Percentiles rank a stretch among this genome's conserved stretches.
phyloP scores from a whole-genome alignment of 1,140 invertebrate species.

The Melanaphis sacchari region DNA sequence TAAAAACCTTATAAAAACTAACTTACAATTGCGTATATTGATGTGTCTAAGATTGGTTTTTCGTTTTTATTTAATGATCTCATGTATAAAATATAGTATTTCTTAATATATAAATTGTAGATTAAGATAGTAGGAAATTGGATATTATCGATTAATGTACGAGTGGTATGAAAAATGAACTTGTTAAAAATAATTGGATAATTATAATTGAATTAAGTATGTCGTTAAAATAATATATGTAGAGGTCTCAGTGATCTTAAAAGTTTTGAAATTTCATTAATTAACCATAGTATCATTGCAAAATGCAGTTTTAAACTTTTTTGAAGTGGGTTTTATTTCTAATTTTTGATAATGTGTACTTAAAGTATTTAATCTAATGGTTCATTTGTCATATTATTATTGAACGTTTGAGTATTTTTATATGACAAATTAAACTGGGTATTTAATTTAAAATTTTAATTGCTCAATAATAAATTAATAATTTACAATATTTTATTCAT shows the following conservation, averaged over 20 bases:
- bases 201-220: conserved; percentile 14
- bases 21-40: neutral
- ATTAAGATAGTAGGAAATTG: conserved; percentile 9
- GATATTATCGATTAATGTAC: neutral
- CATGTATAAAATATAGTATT: neutral
- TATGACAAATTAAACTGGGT: neutral
- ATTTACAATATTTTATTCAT: neutral
- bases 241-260: neutral
- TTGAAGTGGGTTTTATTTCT: neutral
- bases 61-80: neutral
- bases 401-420: neutral
- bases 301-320: neutral
- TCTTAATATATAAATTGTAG: neutral
- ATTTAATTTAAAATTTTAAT: neutral
- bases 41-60: neutral
- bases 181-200: neutral
- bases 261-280: neutral
- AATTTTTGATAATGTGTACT: neutral
- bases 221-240: neutral
- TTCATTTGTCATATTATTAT: neutral
- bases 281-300: neutral
- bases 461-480: neutral
- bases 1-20: neutral
- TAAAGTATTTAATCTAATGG: neutral
- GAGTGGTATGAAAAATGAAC: neutral